Percentiles rank a stretch among this genome's conserved stretches.
Evolutionary conservation across 2,113 vertebrate genomes (phyloP).

Genomic region (Neoarius graeffei): DNA sequence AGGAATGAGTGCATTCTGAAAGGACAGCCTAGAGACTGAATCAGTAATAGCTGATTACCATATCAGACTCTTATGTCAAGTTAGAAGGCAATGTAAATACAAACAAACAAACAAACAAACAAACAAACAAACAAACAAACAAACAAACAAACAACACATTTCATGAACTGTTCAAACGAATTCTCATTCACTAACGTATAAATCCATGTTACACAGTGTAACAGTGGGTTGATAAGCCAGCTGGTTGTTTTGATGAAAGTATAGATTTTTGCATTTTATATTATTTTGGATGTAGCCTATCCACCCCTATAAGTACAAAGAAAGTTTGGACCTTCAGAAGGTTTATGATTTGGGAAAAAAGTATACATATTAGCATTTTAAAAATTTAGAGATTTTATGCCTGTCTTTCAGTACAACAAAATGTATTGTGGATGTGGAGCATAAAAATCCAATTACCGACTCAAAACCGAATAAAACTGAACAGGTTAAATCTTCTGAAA

Average conservation of each 20-base stretch:
- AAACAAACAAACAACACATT: neutral
- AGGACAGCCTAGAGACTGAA: neutral
- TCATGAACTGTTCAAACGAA: neutral
- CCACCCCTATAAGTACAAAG: neutral
- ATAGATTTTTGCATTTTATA: neutral
- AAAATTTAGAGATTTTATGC: neutral
- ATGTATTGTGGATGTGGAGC: neutral
- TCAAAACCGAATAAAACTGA: neutral
- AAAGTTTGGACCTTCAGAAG: neutral
- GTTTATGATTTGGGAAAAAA: neutral
- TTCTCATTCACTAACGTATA: neutral
- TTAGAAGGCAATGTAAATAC: neutral
- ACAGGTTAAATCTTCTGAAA: neutral
- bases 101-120: neutral
- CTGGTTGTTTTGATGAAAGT: neutral
- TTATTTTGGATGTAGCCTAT: neutral
- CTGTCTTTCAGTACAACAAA: neutral
- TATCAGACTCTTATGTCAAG: neutral
- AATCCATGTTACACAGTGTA: neutral
- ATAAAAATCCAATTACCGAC: neutral
- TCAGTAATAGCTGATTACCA: neutral
- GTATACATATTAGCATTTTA: neutral
- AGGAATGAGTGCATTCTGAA: neutral
- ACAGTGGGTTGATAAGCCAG: neutral
- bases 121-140: neutral